Conservation (phyloP, 2,888 invertebrate species). For the Iphiclides podalirius region DNA sequence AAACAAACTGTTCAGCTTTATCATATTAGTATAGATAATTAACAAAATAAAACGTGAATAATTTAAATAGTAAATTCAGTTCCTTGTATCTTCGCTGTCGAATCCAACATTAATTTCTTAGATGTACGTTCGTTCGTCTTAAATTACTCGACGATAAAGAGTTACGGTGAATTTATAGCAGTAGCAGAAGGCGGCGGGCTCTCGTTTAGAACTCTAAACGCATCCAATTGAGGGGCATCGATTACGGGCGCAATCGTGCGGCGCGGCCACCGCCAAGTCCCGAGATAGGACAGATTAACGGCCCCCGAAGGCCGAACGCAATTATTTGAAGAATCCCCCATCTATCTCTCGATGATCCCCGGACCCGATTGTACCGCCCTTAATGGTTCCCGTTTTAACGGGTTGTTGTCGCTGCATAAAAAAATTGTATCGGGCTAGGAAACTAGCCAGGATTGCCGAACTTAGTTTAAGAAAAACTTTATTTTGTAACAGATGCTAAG, state of each 20-base stretch:
- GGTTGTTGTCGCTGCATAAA: background rate
- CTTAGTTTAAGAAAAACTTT: too few relatives aligned
- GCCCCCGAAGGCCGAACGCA: slow-evolving; percentile 47
- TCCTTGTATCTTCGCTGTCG: too few relatives aligned
- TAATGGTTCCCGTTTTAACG: background rate
- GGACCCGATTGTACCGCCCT: background rate
- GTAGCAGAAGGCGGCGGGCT: slow-evolving; percentile 11
- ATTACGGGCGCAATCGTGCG: slow-evolving; percentile 20
- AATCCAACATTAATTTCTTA: too few relatives aligned
- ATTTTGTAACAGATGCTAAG: too few relatives aligned
- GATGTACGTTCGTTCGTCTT: too few relatives aligned
- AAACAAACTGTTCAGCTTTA: too few relatives aligned
- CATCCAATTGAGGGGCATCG: slow-evolving; percentile 20
- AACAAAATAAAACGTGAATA: too few relatives aligned
- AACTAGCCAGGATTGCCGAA: too few relatives aligned
- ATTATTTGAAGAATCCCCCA: slow-evolving; percentile 59
- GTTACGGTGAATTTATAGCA: slow-evolving; percentile 13
- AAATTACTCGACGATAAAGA: background rate
- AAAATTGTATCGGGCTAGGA: too few relatives aligned
- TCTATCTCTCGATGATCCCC: slow-evolving; percentile 27
- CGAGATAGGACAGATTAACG: slow-evolving; percentile 40
- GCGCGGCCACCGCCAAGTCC: slow-evolving; percentile 2
- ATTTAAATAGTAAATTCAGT: too few relatives aligned
- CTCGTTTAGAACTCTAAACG: slow-evolving; percentile 19
- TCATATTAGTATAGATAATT: too few relatives aligned